Evolutionary conservation across 2,888 invertebrate species (phyloP), one percentile per base, ranked within the genome.

Genomic region (Ligdia adustata): DNA sequence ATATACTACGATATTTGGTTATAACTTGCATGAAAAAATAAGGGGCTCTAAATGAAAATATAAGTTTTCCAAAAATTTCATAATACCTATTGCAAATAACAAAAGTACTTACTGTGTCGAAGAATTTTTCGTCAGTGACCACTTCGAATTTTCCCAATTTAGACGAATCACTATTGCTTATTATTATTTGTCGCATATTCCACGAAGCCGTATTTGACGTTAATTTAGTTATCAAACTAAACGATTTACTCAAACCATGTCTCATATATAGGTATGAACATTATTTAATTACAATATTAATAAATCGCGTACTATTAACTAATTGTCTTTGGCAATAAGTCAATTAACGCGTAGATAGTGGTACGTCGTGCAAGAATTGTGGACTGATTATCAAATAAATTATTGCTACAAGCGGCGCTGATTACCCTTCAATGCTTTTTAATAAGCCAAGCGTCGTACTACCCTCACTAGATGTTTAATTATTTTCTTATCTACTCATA

Each of bases 201-300:
- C n/a, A 15, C 7, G 9, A 9, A 29, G 16, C 15, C 12, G 9
- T 34, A 6, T 27, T 32, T 15, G 12, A 32, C 9, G 3, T 15
- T 20, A 20, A 42, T 20, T 20, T 31, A 32, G 9, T 12, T 22
- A 32, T 7, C 13, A 40, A 61, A 52, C 54, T 60, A 52, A 51
- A 14, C 35, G 14, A 40, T 34, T 38, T 14, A 33, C 32, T 34
- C 33, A 9, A 32, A 24, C 35, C 12, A 20, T 57, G 52, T 65
- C 60, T 60, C 74, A 70, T 83, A 72, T 81, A 82, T 77, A 78
- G 57, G 59, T 55, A 59, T 61, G 56, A 62, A 64, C 66, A 78
- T 76, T 77, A 77, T 74, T 77, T 72, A 77, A 80, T 76, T 61
- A 69, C 55, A 56, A 63, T 59, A 69, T 71, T 66, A 71, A 62